These are phyloP conservation scores for Actinernus sp. DNA, from an alignment of 92 coral and sea anemone species.

Conservation along the genomic window DNA sequence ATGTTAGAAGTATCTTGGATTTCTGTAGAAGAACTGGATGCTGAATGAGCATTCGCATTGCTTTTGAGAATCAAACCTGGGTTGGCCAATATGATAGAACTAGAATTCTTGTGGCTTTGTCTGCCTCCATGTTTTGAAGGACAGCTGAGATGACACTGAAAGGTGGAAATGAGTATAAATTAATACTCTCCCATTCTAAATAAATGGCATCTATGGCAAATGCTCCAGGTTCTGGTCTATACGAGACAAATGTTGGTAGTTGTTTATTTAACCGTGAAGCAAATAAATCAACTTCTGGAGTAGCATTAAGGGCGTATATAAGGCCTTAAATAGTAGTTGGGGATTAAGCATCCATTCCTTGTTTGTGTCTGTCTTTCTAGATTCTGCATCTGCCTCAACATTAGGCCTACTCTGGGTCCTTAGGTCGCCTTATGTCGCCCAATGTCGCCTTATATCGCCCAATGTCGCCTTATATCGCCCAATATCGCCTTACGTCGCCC, in stretches of 20 bases:
- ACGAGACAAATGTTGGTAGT: too few relatives aligned
- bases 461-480: too few relatives aligned
- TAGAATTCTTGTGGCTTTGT: conserved; percentile 31
- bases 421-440: too few relatives aligned
- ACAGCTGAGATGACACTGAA: conserved; percentile 35
- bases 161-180: conserved; percentile 42
- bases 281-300: not conserved
- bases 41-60: too few relatives aligned
- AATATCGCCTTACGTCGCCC: too few relatives aligned
- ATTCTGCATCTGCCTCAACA: conserved; percentile 1
- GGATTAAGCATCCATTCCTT: conserved; percentile 3
- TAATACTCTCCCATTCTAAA: not conserved
- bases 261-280: not conserved
- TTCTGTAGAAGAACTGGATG: too few relatives aligned
- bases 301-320: not conserved
- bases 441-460: too few relatives aligned
- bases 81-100: conserved; percentile 39
- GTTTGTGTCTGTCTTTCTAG: not conserved
- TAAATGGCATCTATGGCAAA: not conserved
- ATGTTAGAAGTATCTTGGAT: too few relatives aligned
- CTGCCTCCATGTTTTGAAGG: conserved; percentile 13
- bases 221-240: too few relatives aligned
- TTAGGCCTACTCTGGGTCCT: too few relatives aligned
- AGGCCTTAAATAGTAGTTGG: not conserved
- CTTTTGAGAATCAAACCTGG: conserved; percentile 55